Evolutionary conservation across 2,888 invertebrate genomes (phyloP).

Genomic region (Aporophyla nigra): DNA sequence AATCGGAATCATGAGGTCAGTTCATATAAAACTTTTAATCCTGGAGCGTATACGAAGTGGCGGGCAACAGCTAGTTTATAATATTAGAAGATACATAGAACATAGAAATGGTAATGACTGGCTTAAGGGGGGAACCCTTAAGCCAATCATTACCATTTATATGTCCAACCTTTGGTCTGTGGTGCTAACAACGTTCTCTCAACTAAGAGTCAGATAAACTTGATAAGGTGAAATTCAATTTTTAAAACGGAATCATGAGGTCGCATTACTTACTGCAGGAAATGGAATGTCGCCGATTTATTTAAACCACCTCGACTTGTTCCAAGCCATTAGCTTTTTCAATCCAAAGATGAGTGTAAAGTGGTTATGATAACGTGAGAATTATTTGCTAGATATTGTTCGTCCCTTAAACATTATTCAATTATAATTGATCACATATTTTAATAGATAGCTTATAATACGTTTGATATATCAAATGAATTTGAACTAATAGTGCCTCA

Average conservation of each 20-base stretch:
- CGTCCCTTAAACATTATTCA: conserved; percentile 50
- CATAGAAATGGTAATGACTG: too few species aligned
- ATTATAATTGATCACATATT: conserved; percentile 39
- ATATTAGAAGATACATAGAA: too few species aligned
- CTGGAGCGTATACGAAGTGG: too few species aligned
- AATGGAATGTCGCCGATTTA: conserved; percentile 89
- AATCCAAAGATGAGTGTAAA: conserved; percentile 86
- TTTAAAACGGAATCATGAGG: conserved; percentile 82
- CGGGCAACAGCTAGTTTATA: too few species aligned
- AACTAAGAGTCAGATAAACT: conserved; percentile 56
- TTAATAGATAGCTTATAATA: conserved; percentile 16
- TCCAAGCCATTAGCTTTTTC: conserved; percentile 89
- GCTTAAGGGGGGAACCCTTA: too few species aligned
- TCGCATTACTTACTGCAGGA: conserved; percentile 83
- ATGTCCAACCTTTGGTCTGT: conserved; percentile 14
- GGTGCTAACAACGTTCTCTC: conserved; percentile 27
- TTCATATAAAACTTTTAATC: too few species aligned
- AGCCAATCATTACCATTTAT: conserved; percentile 8
- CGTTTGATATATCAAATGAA: conserved; percentile 26
- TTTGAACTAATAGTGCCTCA: conserved; percentile 5
- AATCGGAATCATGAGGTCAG: too few species aligned
- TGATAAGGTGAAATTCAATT: conserved; percentile 71
- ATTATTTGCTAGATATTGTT: conserved; percentile 64
- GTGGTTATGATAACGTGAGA: conserved; percentile 81
- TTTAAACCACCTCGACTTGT: conserved; percentile 87